Conservation (phyloP, 2,888 invertebrate species). For the Catocala sponsa region DNA sequence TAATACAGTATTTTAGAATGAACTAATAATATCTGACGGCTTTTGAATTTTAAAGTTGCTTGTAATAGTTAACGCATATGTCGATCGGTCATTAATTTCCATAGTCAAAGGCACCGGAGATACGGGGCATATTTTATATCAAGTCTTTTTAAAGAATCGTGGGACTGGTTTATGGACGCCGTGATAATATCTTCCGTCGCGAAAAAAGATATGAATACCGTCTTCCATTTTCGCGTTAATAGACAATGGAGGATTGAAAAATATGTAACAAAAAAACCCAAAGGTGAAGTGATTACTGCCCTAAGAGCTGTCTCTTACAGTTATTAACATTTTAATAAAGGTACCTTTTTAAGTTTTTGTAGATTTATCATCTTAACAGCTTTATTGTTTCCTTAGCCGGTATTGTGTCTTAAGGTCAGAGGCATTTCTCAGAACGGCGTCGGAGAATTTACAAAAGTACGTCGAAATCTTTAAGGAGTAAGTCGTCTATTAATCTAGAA, state of each 20-base stretch:
- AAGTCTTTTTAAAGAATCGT: no score
- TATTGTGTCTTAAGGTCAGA: slow-evolving; percentile 33
- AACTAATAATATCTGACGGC: background rate
- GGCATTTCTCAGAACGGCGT: slow-evolving; percentile 20
- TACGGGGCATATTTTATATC: no score
- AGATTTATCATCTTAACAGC: slow-evolving; percentile 41
- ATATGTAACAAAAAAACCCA: background rate
- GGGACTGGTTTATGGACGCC: no score
- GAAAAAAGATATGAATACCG: no score
- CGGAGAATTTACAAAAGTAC: slow-evolving; percentile 24
- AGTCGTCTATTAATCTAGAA: background rate
- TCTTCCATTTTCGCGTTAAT: no score
- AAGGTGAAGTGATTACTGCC: background rate
- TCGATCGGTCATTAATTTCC: no score
- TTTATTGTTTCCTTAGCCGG: slow-evolving; percentile 39
- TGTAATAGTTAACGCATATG: no score
- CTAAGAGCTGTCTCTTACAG: slow-evolving; percentile 8
- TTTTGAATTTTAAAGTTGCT: no score
- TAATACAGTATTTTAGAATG: no score
- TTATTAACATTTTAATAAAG: slow-evolving; percentile 20
- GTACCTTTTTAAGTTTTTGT: slow-evolving; percentile 23
- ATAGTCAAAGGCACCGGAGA: no score
- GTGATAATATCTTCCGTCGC: no score
- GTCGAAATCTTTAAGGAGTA: slow-evolving; percentile 36
- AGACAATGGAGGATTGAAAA: background rate